Evolutionary conservation across 2,888 invertebrate species (phyloP), one percentile per base, ranked within the genome.

Genomic region (Epistrophella euchroma): DNA sequence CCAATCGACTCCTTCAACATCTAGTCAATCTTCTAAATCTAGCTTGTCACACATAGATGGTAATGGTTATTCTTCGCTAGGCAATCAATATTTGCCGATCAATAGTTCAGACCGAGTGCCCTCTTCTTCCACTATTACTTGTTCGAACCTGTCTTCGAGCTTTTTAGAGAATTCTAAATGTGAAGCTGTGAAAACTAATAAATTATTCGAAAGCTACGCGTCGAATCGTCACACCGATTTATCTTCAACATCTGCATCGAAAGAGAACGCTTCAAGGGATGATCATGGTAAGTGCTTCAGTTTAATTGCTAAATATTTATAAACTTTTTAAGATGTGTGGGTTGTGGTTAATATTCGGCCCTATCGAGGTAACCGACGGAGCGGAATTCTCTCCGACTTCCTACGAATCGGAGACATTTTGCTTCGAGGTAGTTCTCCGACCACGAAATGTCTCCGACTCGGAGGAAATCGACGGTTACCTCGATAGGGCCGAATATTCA

Each of bases 11-110:
- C 81, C 91, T 90, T 91, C 92, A 88, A 91, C 91, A 76, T 92
- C 91, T 90, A 92, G 91, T 91, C 92, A 92, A 88, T 91, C 91
- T 22, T 90, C 90, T 11, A 87, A 83, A 60, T 66, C 82, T 32
- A 72, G 75, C 45, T 64, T 86, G 11, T 60, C 79, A 22, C 25
- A 88, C 32, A 89, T 90, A 82, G 89, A 60, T 68, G 88, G 62
- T 68, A 74, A 73, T 25, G 75, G 55, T 28, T 60, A 68, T 55
- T 70, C 72, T 62, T 56, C 77, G 15, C 37, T 70, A 55, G 78
- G 68, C 37, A 83, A 88, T 60, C 76, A 84, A 45, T 83, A 86
- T 77, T 55, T 88, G 52, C 88, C 88, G 40, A 72, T 85, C 37
- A 83, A 86, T 82, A 82, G 73, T 56, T 82, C 81, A 47, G 47